Percentiles rank a stretch among this genome's conserved stretches.
Conservation (phyloP, 2,888 invertebrate species). For the Epistrophe grossulariae region DNA sequence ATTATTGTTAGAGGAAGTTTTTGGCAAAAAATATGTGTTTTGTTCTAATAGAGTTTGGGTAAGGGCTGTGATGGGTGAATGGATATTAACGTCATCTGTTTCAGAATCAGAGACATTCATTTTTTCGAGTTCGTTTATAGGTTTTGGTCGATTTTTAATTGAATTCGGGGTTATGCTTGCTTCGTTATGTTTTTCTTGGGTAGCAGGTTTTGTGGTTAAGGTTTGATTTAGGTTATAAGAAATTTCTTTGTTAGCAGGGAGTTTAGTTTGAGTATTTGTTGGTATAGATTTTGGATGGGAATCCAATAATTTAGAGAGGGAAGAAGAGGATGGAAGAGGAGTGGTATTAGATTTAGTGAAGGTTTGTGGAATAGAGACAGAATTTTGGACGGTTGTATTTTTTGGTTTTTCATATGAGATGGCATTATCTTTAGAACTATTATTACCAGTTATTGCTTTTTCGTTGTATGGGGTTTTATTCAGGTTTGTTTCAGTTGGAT, state of each 20-base stretch:
- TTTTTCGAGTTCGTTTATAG: too few species aligned
- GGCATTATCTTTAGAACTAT: neutral
- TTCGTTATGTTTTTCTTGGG: too few species aligned
- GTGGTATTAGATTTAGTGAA: neutral
- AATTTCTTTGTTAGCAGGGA: neutral
- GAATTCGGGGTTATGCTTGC: too few species aligned
- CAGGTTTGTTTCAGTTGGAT: neutral
- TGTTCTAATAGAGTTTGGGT: neutral
- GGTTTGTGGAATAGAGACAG: neutral
- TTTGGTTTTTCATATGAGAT: slow-evolving; percentile 19
- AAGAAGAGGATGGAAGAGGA: neutral
- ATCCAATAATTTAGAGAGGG: neutral
- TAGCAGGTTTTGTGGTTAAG: too few species aligned
- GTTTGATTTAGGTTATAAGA: slow-evolving; percentile 3
- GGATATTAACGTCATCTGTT: neutral
- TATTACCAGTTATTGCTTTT: slow-evolving; percentile 2
- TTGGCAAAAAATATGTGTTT: slow-evolving; percentile 1
- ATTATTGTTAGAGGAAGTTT: neutral
- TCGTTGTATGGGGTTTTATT: neutral
- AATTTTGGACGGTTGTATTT: neutral
- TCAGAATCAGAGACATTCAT: too few species aligned
- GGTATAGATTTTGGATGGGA: neutral
- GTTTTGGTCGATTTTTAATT: too few species aligned
- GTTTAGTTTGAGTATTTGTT: neutral
- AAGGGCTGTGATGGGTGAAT: neutral